Conservation (phyloP, 2,113 vertebrate species). For the Okapia johnstoni region DNA sequence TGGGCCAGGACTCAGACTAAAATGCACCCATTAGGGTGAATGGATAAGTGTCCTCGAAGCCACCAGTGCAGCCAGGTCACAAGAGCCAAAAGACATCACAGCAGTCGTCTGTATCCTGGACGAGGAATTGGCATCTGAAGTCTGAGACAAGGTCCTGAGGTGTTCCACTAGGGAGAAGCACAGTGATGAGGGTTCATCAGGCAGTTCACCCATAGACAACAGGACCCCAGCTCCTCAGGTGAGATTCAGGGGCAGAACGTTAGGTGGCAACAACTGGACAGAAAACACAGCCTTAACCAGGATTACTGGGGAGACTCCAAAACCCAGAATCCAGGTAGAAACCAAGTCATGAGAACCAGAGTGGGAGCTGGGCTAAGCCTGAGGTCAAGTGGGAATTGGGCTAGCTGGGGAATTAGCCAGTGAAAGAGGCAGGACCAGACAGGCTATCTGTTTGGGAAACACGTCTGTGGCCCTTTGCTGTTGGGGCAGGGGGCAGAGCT, state of each 20-base stretch:
- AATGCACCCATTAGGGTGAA: neutral
- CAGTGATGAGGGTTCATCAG: neutral
- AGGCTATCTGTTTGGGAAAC: neutral
- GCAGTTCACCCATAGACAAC: neutral
- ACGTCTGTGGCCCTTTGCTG: neutral
- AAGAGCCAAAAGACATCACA: neutral
- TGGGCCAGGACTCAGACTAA: neutral
- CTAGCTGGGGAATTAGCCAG: neutral
- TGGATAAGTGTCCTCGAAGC: neutral
- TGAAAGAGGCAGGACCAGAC: neutral
- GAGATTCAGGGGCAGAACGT: neutral
- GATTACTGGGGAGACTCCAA: neutral
- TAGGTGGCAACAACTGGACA: neutral
- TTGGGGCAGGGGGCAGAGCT: neutral
- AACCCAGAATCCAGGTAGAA: neutral
- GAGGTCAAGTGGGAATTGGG: neutral
- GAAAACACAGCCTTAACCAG: neutral
- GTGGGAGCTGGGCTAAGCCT: neutral
- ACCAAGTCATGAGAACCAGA: neutral
- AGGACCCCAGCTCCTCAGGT: neutral
- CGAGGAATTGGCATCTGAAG: neutral
- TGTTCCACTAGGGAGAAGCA: neutral
- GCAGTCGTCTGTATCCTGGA: neutral
- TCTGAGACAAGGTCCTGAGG: neutral
- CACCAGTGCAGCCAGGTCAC: neutral